Evolutionary conservation across 2,888 invertebrate species (phyloP).

Genomic region (Cremastinae sp.): DNA sequence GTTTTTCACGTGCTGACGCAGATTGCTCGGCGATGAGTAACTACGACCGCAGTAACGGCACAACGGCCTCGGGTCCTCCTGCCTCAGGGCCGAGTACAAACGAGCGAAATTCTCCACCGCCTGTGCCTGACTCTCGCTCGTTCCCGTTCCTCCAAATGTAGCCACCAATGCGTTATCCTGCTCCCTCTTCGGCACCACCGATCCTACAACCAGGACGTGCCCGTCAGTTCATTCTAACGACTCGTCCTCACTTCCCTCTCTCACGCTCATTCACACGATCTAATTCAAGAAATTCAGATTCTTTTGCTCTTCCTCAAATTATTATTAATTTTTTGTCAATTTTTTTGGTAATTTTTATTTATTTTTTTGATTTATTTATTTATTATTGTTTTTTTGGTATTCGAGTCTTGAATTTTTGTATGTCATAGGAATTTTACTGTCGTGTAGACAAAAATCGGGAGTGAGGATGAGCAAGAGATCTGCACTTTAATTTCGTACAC

Average conservation of each 20-base stretch:
- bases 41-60: slow-evolving; percentile 87
- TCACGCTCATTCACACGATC: slow-evolving; percentile 43
- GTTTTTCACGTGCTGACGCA: slow-evolving; percentile 89
- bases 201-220: slow-evolving; percentile 80
- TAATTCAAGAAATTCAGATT: slow-evolving; percentile 42
- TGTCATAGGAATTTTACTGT: too few species aligned
- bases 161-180: slow-evolving; percentile 72
- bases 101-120: slow-evolving; percentile 78
- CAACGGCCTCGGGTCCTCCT: slow-evolving; percentile 82
- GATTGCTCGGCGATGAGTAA: slow-evolving; percentile 88
- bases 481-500: slow-evolving; percentile 49
- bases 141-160: slow-evolving; percentile 64
- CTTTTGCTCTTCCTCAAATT: slow-evolving; percentile 29
- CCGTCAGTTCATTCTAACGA: slow-evolving; percentile 72
- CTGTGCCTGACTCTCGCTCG: slow-evolving; percentile 71
- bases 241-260: slow-evolving; percentile 61
- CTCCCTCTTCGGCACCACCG: slow-evolving; percentile 78
- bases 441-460: slow-evolving; percentile 22
- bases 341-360: too few species aligned
- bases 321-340: too few species aligned
- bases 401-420: too few species aligned
- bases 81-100: slow-evolving; percentile 77
- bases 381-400: background rate
- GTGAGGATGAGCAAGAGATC: slow-evolving; percentile 48
- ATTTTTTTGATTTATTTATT: background rate